phyloP scores from a whole-genome alignment of 2,797 vertebrate genomes.

The Notolepis coatsorum region DNA sequence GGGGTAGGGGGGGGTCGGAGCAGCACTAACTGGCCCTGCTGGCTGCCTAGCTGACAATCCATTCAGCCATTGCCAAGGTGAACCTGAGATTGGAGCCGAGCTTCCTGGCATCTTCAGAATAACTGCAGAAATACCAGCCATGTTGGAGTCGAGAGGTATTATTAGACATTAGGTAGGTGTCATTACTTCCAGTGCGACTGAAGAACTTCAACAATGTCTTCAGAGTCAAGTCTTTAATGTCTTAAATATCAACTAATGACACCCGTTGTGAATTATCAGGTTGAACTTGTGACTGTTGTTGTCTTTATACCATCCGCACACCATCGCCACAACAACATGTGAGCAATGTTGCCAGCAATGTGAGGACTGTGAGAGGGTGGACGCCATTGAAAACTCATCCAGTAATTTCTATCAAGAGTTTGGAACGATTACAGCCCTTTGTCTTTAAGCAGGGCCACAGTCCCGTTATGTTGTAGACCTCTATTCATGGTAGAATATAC shows the following conservation, averaged over 20 bases:
- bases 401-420: too few species aligned
- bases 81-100: neutral
- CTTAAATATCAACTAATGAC: conserved; percentile 41
- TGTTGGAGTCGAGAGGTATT: neutral
- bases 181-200: neutral
- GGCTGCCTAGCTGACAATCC: too few species aligned
- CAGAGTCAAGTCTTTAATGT: conserved; percentile 49
- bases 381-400: neutral
- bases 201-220: conserved; percentile 7
- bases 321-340: neutral
- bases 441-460: too few species aligned
- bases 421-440: too few species aligned
- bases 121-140: neutral
- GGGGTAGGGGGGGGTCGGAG: neutral
- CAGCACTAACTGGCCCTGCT: neutral
- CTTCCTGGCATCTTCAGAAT: neutral
- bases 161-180: too few species aligned
- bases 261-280: conserved; percentile 66
- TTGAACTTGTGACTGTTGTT: conserved; percentile 52
- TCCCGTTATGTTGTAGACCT: too few species aligned
- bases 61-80: neutral
- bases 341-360: neutral
- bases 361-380: neutral
- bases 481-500: neutral
- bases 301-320: conserved; percentile 20